phyloP scores from a whole-genome alignment of 2,797 vertebrate genomes.

The Dermochelys coriacea region DNA sequence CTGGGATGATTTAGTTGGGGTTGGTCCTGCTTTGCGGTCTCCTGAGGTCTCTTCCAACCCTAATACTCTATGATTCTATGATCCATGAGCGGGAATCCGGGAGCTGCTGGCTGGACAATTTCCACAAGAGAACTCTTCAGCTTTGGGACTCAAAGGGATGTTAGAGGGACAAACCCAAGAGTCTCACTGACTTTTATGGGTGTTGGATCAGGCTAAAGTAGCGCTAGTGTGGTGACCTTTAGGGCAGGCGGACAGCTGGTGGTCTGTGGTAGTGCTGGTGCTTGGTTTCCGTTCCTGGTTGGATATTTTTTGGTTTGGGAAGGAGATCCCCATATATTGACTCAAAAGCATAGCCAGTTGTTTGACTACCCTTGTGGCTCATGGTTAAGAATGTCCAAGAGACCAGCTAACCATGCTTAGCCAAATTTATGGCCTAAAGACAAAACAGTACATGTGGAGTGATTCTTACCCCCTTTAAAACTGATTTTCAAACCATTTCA shows the following conservation, averaged over 20 bases:
- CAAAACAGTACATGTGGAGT: not conserved
- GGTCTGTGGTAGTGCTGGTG: not conserved
- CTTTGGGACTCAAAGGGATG: not conserved
- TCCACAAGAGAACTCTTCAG: not conserved
- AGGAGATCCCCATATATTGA: not conserved
- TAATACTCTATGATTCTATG: no score
- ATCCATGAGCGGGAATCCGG: no score
- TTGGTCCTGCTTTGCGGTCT: no score
- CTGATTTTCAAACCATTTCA: not conserved
- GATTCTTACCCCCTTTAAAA: not conserved
- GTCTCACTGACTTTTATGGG: not conserved
- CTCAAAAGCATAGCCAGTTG: not conserved
- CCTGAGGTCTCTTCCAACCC: no score
- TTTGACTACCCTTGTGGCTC: not conserved
- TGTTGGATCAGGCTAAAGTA: not conserved
- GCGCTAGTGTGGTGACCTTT: accelerated
- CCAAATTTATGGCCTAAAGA: not conserved
- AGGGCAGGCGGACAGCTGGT: accelerated
- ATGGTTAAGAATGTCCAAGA: not conserved
- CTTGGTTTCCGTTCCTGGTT: not conserved
- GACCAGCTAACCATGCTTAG: not conserved
- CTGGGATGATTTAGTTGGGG: no score
- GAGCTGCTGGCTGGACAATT: not conserved
- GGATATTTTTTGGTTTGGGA: not conserved
- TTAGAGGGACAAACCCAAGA: not conserved